Evolutionary conservation across 2,888 invertebrate species (phyloP).

Genomic region (Alloscopus bannaensis): DNA sequence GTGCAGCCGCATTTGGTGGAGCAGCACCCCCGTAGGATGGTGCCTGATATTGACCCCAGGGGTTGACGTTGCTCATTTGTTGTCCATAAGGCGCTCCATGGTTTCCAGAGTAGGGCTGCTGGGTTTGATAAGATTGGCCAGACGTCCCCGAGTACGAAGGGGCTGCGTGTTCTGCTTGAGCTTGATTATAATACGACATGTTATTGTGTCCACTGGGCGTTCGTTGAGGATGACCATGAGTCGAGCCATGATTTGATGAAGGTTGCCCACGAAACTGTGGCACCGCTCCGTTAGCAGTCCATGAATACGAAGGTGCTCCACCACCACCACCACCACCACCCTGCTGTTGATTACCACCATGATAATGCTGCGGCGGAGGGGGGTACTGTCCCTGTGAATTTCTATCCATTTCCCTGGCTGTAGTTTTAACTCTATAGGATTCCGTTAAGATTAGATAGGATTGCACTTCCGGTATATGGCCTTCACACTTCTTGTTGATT

Average conservation of each 20-base stretch:
- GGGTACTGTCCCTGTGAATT: conserved; percentile 36
- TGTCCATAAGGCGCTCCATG: conserved; percentile 35
- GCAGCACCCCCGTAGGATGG: conserved; percentile 14
- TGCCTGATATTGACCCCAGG: conserved; percentile 41
- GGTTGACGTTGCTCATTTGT: conserved; percentile 24
- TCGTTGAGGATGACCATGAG: conserved; percentile 5
- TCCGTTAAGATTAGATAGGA: too few relatives aligned
- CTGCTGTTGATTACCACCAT: conserved; percentile 32
- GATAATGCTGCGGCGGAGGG: conserved; percentile 24
- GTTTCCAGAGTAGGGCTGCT: conserved; percentile 3
- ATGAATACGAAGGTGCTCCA: conserved; percentile 16
- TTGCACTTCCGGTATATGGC: too few relatives aligned
- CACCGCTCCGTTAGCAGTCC: conserved; percentile 27
- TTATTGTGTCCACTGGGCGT: neutral
- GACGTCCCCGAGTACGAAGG: neutral
- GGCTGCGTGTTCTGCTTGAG: conserved; percentile 29
- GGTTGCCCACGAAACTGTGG: conserved; percentile 7
- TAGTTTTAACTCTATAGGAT: too few relatives aligned
- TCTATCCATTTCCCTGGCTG: conserved; percentile 39
- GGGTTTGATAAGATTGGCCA: conserved; percentile 32
- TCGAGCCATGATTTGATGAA: too few relatives aligned
- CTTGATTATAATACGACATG: conserved; percentile 35
- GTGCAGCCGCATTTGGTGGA: neutral
- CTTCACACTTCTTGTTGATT: too few relatives aligned
- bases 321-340: conserved; percentile 6